Percentiles rank a stretch among this genome's conserved stretches.
Conservation (phyloP, 2,797 vertebrate species). For the Carduelis carduelis region DNA sequence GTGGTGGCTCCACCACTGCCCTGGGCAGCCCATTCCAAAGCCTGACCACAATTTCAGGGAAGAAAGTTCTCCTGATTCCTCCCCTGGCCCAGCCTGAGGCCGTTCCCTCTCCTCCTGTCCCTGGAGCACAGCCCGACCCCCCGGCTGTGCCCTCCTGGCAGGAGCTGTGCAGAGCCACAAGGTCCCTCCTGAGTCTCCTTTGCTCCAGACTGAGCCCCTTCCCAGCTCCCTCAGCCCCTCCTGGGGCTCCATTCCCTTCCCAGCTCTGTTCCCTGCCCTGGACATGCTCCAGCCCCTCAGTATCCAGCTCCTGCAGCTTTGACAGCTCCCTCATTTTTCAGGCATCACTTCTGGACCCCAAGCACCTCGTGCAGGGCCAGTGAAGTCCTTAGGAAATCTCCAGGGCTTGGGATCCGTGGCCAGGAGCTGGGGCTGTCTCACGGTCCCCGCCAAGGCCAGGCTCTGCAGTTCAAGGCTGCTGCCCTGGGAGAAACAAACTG, state of each 20-base stretch:
- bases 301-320: not conserved
- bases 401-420: not conserved
- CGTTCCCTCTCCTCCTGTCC: not conserved
- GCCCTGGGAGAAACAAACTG: not conserved
- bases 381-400: not conserved
- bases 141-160: not conserved
- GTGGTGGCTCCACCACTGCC: not conserved
- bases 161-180: not conserved
- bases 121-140: not conserved
- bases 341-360: fast-evolving
- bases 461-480: fast-evolving
- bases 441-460: not conserved
- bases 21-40: not conserved
- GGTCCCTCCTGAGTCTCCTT: not conserved
- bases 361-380: fast-evolving
- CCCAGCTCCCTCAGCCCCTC: not conserved
- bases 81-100: not conserved
- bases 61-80: not conserved
- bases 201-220: not conserved
- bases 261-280: not conserved
- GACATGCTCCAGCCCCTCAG: not conserved
- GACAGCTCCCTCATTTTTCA: not conserved
- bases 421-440: not conserved
- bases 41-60: not conserved
- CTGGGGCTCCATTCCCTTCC: not conserved